phyloP scores from a whole-genome alignment of 2,888 invertebrate species.

The Ellobium chinense region DNA sequence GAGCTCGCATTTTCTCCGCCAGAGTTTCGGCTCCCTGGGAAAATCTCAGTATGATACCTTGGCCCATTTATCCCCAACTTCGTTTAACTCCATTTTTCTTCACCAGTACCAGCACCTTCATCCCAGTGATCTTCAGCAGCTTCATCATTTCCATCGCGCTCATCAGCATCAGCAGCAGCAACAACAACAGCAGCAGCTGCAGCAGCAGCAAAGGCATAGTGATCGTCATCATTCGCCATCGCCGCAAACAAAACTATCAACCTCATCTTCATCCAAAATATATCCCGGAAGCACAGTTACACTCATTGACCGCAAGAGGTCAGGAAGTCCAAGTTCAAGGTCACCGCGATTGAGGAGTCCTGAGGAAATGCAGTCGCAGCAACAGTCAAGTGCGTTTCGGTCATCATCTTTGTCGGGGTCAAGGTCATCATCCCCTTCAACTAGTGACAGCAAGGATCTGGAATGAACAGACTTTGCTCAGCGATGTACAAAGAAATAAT shows the following conservation, averaged over 20 bases:
- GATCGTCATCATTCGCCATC: slow-evolving; percentile 1
- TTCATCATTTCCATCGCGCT: not conserved
- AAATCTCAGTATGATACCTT: not conserved
- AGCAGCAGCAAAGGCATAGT: not conserved
- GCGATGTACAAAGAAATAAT: too few relatives aligned
- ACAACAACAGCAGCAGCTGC: slow-evolving; percentile 2
- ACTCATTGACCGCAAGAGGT: not conserved
- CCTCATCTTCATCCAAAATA: not conserved
- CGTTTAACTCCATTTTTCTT: not conserved
- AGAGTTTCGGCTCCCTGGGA: not conserved
- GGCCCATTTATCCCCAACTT: not conserved
- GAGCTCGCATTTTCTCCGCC: not conserved
- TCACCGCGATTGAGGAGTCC: not conserved
- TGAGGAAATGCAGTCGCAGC: not conserved
- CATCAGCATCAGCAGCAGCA: slow-evolving; percentile 16
- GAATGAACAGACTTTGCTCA: too few relatives aligned
- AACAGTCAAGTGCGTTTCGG: not conserved
- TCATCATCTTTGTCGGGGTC: not conserved
- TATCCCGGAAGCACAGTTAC: too few relatives aligned
- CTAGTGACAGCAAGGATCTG: too few relatives aligned
- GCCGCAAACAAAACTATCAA: not conserved
- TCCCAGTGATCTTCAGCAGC: not conserved
- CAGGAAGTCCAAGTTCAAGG: not conserved
- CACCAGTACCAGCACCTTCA: not conserved
- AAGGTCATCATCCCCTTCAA: not conserved